Percentiles rank a stretch among this genome's conserved stretches.
Evolutionary conservation across 2,797 vertebrate species (phyloP).

Genomic region (Artibeus jamaicensis): DNA sequence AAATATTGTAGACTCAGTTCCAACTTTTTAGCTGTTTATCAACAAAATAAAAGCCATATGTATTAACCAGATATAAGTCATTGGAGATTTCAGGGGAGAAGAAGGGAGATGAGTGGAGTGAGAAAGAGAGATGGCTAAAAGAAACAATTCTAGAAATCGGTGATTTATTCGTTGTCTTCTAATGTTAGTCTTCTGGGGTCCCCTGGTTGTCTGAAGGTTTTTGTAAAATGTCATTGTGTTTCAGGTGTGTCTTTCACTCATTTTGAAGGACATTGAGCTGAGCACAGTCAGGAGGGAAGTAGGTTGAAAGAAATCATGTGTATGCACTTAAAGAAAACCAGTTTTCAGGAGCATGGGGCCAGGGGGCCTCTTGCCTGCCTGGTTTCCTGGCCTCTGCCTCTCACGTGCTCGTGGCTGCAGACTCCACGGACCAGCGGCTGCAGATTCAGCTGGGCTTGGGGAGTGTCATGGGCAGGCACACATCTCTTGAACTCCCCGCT

Average conservation of each 20-base stretch:
- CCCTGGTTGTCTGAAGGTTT: background rate
- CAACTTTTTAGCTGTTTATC: background rate
- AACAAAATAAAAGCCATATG: background rate
- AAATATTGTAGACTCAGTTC: background rate
- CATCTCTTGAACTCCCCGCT: background rate
- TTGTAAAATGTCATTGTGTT: background rate
- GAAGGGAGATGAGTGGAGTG: background rate
- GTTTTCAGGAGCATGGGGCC: background rate
- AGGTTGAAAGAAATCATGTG: background rate
- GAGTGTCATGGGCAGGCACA: background rate
- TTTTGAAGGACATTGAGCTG: background rate
- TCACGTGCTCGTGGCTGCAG: background rate
- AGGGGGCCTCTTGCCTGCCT: background rate
- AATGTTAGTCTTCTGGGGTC: background rate
- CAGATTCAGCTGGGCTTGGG: background rate
- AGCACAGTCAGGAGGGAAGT: background rate
- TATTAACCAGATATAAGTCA: background rate
- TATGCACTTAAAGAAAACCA: background rate
- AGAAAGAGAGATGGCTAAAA: background rate
- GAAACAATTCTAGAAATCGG: background rate
- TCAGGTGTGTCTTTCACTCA: background rate
- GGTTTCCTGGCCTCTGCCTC: background rate
- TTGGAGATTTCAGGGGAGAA: background rate
- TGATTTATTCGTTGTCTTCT: background rate
- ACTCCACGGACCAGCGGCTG: rapidly evolving